Evolutionary conservation across 2,888 invertebrate species (phyloP), one percentile per base, ranked within the genome.

Genomic region (Aphodius sticticus): DNA sequence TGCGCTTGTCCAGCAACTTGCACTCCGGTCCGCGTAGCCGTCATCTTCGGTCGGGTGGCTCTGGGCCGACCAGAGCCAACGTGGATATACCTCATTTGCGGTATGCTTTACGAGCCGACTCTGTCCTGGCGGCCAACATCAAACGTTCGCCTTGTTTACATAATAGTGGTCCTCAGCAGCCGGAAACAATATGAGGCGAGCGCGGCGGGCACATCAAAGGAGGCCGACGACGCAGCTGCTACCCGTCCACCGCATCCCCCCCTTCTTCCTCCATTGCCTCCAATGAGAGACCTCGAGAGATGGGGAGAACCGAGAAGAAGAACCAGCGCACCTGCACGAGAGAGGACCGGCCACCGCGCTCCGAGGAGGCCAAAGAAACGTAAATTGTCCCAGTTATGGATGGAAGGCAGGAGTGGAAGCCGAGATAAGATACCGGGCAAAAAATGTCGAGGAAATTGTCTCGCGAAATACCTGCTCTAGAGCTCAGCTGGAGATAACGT

Each of bases 71-170:
- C 78, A 35, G 38, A 75, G 69, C 77, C 37, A 69, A 76, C 71
- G 75, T 79, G 79, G 77, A 79, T 79, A 80, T 82, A 85, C 82
- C 86, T 86, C 86, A 86, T 89, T 89, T 89, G 88, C 86, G 88
- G 88, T 87, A 87, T 88, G 86, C 85, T 88, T 89, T 89, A 89
- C 85, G 88, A 87, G 85, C 87, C 86, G 87, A 86, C 85, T 83
- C 84, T 85, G 82, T 91, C 90, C 91, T 84, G 85, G 90, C 89
- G 92, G 91, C 90, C 91, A 87, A 92, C 90, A 91, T 92, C 92
- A 92, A 92, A 92, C 90, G 90, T 86, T 89, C 90, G 90, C 91
- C 91, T 91, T 92, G 92, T 93, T 92, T 92, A 92, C 92, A 92
- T 92, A 92, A 92, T 92, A 92, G 92, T 91, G 92, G 92, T 92